Conservation (phyloP, 2,888 invertebrate genomes). For the Branchellion lobata region DNA sequence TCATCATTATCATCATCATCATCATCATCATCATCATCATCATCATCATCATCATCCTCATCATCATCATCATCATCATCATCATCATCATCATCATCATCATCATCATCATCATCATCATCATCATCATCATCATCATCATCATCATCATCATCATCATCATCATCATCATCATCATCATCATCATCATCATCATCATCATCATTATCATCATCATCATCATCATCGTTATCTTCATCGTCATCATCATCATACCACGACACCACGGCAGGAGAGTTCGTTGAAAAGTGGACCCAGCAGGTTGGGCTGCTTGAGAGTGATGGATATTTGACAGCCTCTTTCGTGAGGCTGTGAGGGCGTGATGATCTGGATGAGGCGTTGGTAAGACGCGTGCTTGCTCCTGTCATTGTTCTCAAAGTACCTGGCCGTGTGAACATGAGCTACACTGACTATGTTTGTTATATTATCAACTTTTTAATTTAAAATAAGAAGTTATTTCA, state of each 20-base stretch:
- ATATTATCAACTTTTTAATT: too few species aligned
- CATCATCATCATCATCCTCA: background rate
- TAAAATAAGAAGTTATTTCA: too few species aligned
- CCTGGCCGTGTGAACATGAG: too few species aligned
- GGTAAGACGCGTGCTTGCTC: too few species aligned
- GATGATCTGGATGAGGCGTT: conserved; percentile 64
- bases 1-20: too few species aligned
- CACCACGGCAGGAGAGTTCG: conserved; percentile 64
- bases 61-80: conserved; percentile 20
- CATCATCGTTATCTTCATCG: conserved; percentile 36
- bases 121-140: conserved; percentile 45
- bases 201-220: conserved; percentile 43
- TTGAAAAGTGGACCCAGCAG: conserved; percentile 59
- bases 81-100: conserved; percentile 13
- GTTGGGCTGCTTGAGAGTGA: conserved; percentile 63
- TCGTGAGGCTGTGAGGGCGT: conserved; percentile 65
- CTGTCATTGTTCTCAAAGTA: too few species aligned
- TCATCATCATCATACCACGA: conserved; percentile 60
- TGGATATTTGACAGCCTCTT: conserved; percentile 66
- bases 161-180: conserved; percentile 43
- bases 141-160: conserved; percentile 44
- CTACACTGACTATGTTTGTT: too few species aligned
- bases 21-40: too few species aligned
- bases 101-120: conserved; percentile 16
- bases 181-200: conserved; percentile 45